These are phyloP conservation scores for Heterodera schachtii DNA, from an alignment of 1,140 invertebrate species.

Conservation along the genomic window DNA sequence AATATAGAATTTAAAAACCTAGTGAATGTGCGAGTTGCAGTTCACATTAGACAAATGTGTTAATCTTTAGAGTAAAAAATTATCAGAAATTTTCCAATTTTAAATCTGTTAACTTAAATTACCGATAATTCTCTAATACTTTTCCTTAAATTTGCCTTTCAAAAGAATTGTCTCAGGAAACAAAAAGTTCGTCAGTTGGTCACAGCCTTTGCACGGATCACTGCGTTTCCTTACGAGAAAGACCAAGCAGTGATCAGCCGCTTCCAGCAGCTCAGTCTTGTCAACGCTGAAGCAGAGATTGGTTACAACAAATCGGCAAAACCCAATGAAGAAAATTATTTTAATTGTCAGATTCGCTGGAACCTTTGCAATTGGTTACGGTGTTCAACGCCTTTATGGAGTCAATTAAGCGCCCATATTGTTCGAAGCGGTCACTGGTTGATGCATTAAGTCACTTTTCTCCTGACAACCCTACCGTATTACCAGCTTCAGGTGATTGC, in stretches of 20 bases:
- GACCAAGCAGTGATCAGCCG: conserved; percentile 40
- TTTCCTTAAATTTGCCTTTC: too few species aligned
- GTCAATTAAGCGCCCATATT: conserved; percentile 44
- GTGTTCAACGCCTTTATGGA: conserved; percentile 48
- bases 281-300: conserved; percentile 43
- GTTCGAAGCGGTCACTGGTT: conserved; percentile 40
- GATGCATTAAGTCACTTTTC: conserved; percentile 47
- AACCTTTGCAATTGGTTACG: conserved; percentile 44
- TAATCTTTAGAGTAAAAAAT: too few species aligned
- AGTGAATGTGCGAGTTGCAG: too few species aligned
- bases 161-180: conserved; percentile 36
- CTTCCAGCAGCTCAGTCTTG: conserved; percentile 40
- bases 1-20: too few species aligned
- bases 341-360: conserved; percentile 19
- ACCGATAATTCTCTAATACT: too few species aligned
- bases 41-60: too few species aligned
- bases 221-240: conserved; percentile 51
- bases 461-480: conserved; percentile 36
- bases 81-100: too few species aligned
- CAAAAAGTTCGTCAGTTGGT: conserved; percentile 48
- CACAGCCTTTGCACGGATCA: conserved; percentile 44
- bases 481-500: not conserved
- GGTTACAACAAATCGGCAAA: too few species aligned
- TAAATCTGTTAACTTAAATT: too few species aligned
- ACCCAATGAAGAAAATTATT: too few species aligned